Percentiles rank a stretch among this genome's conserved stretches.
Conservation (phyloP, 1,140 invertebrate species). For the Drosophila sproati region DNA sequence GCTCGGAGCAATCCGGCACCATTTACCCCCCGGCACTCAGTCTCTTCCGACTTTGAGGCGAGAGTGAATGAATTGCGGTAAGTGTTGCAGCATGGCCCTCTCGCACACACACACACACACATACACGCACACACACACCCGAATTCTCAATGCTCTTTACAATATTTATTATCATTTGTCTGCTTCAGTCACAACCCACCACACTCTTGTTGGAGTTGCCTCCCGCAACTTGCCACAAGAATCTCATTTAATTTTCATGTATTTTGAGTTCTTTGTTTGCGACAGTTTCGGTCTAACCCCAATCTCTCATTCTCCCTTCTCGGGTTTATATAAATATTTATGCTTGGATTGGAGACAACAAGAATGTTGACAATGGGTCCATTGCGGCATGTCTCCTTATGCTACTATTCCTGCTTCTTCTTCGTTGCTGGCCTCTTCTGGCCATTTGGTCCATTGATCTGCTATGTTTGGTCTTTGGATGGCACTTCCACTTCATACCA, state of each 20-base stretch:
- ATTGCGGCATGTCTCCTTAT: too few species aligned
- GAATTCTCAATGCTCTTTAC: slow-evolving; percentile 17
- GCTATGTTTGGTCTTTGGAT: slow-evolving; percentile 9
- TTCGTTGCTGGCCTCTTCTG: not conserved
- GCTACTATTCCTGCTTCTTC: not conserved
- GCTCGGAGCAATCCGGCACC: not conserved
- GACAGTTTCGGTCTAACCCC: slow-evolving; percentile 14
- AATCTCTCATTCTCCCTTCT: slow-evolving; percentile 19
- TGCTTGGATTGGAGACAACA: slow-evolving; percentile 50
- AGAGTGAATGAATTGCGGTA: slow-evolving; percentile 43
- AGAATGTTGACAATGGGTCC: slow-evolving; percentile 34
- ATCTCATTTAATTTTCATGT: slow-evolving; percentile 47
- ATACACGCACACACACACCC: not conserved
- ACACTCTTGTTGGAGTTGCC: slow-evolving; percentile 3
- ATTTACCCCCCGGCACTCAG: not conserved
- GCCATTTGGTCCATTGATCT: slow-evolving; percentile 19
- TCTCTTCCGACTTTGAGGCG: slow-evolving; percentile 16
- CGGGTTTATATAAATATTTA: slow-evolving; percentile 68
- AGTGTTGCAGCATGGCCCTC: slow-evolving; percentile 46
- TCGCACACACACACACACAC: not conserved
- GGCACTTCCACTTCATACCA: slow-evolving; percentile 6
- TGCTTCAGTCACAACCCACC: slow-evolving; percentile 8
- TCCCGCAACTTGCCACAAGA: slow-evolving; percentile 31
- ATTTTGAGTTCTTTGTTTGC: slow-evolving; percentile 41
- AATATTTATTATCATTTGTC: slow-evolving; percentile 78